Percentiles rank a stretch among this genome's conserved stretches.
Conservation (phyloP, 2,113 vertebrate species). For the Tachuris rubrigastra region DNA sequence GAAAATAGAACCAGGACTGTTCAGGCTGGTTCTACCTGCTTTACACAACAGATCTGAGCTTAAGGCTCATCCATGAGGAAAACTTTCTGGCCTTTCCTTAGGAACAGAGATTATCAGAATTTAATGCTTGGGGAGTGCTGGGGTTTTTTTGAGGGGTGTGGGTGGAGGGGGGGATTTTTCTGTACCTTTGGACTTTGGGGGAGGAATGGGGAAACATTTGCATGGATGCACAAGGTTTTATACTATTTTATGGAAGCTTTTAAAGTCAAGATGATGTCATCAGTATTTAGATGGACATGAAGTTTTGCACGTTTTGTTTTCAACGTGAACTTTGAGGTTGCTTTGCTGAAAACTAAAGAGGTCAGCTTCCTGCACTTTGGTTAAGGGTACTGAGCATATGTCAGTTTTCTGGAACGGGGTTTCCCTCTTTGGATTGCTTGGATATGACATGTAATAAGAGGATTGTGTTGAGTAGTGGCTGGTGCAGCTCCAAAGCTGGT, state of each 20-base stretch:
- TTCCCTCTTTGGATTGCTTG: neutral
- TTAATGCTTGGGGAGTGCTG: neutral
- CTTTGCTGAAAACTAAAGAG: neutral
- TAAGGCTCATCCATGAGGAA: neutral
- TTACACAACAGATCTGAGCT: neutral
- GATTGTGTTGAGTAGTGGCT: neutral
- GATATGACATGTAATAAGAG: neutral
- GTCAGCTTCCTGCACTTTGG: neutral
- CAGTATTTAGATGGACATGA: neutral
- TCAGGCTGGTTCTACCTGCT: neutral
- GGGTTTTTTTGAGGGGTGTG: rapidly evolving
- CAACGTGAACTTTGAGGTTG: neutral
- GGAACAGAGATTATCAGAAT: neutral
- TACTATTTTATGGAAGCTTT: neutral
- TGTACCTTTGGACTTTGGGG: neutral
- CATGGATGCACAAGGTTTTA: neutral
- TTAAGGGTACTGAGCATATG: neutral
- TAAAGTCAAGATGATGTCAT: neutral
- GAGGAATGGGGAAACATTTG: neutral
- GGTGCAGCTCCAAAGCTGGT: neutral
- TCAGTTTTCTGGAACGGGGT: neutral
- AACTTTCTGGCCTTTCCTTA: neutral
- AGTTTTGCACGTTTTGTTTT: neutral
- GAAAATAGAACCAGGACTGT: neutral
- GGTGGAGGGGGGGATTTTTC: neutral